phyloP scores from a whole-genome alignment of 2,888 invertebrate genomes.

The Hirtodrosophila cameraria region DNA sequence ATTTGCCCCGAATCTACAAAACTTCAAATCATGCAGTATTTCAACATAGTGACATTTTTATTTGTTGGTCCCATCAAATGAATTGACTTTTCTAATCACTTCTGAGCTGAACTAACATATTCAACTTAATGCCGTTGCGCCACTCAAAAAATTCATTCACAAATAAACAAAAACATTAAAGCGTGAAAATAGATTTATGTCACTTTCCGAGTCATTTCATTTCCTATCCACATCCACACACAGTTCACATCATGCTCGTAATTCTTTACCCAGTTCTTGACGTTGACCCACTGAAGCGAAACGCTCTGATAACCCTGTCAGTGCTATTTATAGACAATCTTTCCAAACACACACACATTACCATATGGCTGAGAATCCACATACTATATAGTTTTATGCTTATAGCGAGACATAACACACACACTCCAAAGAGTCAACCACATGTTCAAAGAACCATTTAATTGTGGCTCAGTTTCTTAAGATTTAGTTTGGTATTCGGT shows the following conservation, averaged over 20 bases:
- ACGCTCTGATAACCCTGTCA: constrained; percentile 75
- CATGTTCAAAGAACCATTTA: constrained; percentile 56
- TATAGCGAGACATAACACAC: not conserved
- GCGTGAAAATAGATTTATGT: constrained; percentile 30
- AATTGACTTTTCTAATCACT: not conserved
- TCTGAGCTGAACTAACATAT: constrained; percentile 2
- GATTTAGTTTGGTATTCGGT: not conserved
- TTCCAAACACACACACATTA: constrained; percentile 15
- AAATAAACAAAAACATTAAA: constrained; percentile 18
- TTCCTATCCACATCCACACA: too few species aligned
- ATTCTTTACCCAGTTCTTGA: constrained; percentile 44
- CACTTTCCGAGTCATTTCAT: constrained; percentile 43
- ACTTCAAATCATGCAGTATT: too few species aligned
- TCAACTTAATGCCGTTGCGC: constrained; percentile 26
- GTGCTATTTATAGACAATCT: constrained; percentile 55
- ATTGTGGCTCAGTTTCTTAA: constrained; percentile 19
- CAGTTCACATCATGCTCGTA: constrained; percentile 40
- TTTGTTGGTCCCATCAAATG: not conserved
- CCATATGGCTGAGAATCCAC: constrained; percentile 42
- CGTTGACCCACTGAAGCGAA: constrained; percentile 73
- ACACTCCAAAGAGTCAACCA: constrained; percentile 60
- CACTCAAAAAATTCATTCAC: constrained; percentile 27
- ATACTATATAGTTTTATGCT: not conserved
- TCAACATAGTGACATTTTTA: too few species aligned
- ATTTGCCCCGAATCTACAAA: too few species aligned